phyloP scores from a whole-genome alignment of 2,888 invertebrate species.

The Scrobipalpa costella region DNA sequence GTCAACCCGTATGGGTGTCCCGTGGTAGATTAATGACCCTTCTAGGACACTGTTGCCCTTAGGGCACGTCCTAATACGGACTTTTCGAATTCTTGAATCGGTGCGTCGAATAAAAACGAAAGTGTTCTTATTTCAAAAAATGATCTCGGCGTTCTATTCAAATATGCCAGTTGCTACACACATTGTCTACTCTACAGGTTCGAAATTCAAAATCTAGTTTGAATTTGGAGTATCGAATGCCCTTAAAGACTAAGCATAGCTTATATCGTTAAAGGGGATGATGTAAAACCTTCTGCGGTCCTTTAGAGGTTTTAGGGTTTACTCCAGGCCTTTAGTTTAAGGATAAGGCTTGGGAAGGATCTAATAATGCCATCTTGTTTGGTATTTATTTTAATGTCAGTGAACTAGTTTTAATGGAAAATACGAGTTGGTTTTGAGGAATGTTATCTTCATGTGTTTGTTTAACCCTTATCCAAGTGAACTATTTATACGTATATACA shows the following conservation, averaged over 20 bases:
- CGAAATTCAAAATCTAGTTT: too few species aligned
- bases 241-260: too few species aligned
- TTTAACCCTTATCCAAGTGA: conserved; percentile 6
- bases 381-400: not conserved
- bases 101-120: too few species aligned
- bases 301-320: too few species aligned
- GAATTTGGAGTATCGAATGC: too few species aligned
- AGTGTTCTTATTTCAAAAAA: too few species aligned
- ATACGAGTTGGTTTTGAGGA: conserved; percentile 3
- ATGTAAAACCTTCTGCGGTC: too few species aligned
- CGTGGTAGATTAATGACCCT: conserved; percentile 7
- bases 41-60: not conserved
- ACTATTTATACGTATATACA: conserved; percentile 7
- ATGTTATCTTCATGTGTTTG: not conserved
- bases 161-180: too few species aligned
- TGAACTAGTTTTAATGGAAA: not conserved
- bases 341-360: not conserved
- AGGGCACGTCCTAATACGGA: not conserved
- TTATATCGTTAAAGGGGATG: too few species aligned
- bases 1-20: conserved; percentile 6
- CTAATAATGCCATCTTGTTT: not conserved
- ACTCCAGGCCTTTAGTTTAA: too few species aligned
- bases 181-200: too few species aligned
- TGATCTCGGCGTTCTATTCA: too few species aligned
- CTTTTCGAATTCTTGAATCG: not conserved